A percentile compares a stretch with the other conserved stretches of the same genome.
phyloP scores from a whole-genome alignment of 2,797 vertebrate species.

The Sebastes vulpes region DNA sequence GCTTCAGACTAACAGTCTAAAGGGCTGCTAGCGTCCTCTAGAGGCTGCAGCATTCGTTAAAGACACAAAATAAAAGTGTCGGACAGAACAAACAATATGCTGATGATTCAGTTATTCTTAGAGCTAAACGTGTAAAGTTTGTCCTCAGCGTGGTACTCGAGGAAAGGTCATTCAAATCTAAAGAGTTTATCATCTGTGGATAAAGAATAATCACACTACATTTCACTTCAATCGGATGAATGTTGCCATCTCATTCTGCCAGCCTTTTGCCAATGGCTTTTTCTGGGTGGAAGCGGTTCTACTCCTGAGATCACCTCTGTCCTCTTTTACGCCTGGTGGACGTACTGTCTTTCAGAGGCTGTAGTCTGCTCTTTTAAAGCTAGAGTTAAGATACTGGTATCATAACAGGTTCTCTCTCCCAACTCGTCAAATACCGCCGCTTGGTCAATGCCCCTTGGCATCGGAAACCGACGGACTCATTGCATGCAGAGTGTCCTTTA shows the following conservation, averaged over 20 bases:
- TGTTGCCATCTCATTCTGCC: neutral
- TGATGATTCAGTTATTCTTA: neutral
- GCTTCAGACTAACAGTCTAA: neutral
- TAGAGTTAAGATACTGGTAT: neutral
- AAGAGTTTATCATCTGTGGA: neutral
- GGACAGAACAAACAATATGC: neutral
- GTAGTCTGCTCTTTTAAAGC: neutral
- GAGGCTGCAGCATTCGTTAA: neutral
- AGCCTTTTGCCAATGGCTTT: too few relatives aligned
- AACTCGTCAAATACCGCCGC: too few relatives aligned
- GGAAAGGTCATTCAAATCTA: neutral
- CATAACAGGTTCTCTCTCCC: too few relatives aligned
- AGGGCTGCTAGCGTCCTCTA: neutral
- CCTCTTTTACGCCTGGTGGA: neutral
- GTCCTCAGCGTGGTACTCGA: neutral
- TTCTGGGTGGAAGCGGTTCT: neutral
- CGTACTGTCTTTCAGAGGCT: neutral
- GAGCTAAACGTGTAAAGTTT: neutral
- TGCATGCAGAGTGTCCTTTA: accelerated
- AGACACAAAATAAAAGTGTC: too few relatives aligned
- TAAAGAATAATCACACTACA: accelerated
- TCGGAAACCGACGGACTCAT: too few relatives aligned
- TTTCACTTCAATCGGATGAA: neutral
- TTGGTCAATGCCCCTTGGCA: too few relatives aligned
- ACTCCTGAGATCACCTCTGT: neutral